Base-by-base conservation (phyloP, 2,888 invertebrate genomes). In the Lampropteryx suffumata region DNA sequence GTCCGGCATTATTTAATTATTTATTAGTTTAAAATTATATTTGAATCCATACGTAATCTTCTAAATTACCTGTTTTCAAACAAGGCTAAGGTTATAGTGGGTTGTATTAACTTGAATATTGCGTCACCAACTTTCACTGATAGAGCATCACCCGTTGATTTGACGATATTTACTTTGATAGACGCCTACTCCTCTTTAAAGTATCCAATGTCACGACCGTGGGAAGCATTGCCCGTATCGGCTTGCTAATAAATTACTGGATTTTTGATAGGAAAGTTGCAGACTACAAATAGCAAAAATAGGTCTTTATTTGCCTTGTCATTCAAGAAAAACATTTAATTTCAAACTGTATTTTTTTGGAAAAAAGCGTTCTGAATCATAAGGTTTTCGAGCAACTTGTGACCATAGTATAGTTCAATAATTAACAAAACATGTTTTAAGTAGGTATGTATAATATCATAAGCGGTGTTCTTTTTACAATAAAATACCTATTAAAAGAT, bases 91-190 rank as follows among this genome's bases (percentile, higher is more conserved):
- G 59, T 57, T 59, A 58, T 39, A 39, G 30, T 45, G 54, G 61
- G 57, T 57, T 60, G 52, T 45, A 40, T 53, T 44, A 40, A 44
- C 59, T 61, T 12, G 34, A 37, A 51, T 57, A 47, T 61, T 59
- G 60, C 64, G 59, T 59, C 64, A 64, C 45, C 55, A 59, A 65
- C 65, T 61, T 61, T 60, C 61, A 61, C 53, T 59, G 55, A 53
- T 64, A 57, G 50, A 55, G 37, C 50, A 59, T 57, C 51, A 56
- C 46, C 24, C 35, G 35, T 29, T 33, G 50, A 52, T 46, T 37
- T 49, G 40, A 50, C 51, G 55, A 55, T 55, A 49, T 59, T 45
- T 43, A 57, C 50, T 50, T 44, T 56, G 53, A 55, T 45, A 55
- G 35, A 51, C 55, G 55, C 55, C 55, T 55, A 50, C 59, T 45